These are phyloP conservation scores for Tapera naevia DNA, from an alignment of 2,797 vertebrate species.

Conservation along the genomic window DNA sequence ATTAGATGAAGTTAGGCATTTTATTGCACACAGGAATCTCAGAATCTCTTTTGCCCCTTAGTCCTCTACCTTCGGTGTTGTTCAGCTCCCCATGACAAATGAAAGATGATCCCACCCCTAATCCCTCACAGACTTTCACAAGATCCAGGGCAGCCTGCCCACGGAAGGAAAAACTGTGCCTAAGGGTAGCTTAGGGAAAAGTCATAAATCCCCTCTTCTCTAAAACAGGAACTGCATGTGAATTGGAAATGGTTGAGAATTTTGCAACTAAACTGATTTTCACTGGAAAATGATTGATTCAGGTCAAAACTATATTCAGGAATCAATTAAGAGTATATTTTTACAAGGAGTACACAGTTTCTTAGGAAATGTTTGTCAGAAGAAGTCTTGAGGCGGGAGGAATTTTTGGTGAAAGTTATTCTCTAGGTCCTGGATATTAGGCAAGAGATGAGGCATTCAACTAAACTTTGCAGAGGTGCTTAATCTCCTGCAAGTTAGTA, in stretches of 20 bases:
- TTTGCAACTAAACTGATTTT: not conserved
- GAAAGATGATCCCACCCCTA: not conserved
- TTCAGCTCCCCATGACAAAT: not conserved
- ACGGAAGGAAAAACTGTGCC: not conserved
- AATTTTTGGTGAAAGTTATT: not conserved
- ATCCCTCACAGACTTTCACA: not conserved
- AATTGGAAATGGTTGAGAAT: not conserved
- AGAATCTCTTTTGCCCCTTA: not conserved
- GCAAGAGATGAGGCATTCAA: not conserved
- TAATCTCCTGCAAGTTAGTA: not conserved
- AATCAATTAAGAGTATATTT: not conserved
- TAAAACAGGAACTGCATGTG: not conserved
- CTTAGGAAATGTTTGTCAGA: not conserved
- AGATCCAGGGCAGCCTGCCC: not conserved
- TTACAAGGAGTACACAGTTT: not conserved
- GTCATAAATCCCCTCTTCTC: not conserved
- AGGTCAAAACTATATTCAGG: not conserved
- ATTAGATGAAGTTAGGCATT: not conserved
- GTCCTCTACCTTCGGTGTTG: not conserved
- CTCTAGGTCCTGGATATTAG: not conserved
- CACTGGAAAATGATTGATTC: not conserved
- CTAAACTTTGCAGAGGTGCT: not conserved
- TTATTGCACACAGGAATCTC: not conserved
- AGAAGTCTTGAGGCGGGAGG: not conserved
- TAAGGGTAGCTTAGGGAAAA: not conserved